Evolutionary conservation across 2,797 vertebrate genomes (phyloP).

Genomic region (Rhodeus uyekii): DNA sequence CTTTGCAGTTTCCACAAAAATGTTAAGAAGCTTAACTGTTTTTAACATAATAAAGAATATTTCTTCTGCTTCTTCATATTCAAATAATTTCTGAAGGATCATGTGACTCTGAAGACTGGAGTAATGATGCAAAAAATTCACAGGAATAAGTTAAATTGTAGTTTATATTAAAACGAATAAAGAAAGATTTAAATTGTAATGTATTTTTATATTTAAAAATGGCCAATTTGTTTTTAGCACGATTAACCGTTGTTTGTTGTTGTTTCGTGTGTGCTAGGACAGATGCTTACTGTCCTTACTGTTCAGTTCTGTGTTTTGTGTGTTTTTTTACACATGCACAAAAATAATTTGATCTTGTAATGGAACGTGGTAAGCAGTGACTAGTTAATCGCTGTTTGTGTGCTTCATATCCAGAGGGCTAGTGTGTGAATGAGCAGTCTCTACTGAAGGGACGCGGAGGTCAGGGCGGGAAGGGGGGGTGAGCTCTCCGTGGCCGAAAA

Average conservation of each 20-base stretch:
- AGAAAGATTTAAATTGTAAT: not conserved
- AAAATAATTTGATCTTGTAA: not conserved
- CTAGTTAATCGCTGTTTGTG: constrained; percentile 11
- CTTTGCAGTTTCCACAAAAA: not conserved
- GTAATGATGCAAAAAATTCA: not conserved
- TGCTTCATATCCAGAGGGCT: constrained; percentile 6
- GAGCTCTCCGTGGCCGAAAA: constrained; percentile 27
- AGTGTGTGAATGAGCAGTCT: constrained; percentile 37
- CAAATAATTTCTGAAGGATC: not conserved
- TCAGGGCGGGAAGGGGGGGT: constrained; percentile 19
- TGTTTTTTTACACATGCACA: not conserved
- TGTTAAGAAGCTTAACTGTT: not conserved
- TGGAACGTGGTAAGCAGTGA: not conserved
- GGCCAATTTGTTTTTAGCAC: not conserved
- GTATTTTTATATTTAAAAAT: not conserved
- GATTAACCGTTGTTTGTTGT: too few relatives aligned
- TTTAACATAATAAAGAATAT: not conserved
- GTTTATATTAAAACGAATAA: not conserved
- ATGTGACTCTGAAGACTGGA: not conserved
- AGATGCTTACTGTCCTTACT: too few relatives aligned
- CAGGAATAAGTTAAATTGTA: too few relatives aligned
- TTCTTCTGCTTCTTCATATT: not conserved
- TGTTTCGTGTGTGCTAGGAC: too few relatives aligned
- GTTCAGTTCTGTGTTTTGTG: not conserved
- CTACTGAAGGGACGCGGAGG: not conserved